Evolutionary conservation across 2,113 vertebrate species (phyloP), one percentile per base, ranked within the genome.

Genomic region (Coracopsis vasa): DNA sequence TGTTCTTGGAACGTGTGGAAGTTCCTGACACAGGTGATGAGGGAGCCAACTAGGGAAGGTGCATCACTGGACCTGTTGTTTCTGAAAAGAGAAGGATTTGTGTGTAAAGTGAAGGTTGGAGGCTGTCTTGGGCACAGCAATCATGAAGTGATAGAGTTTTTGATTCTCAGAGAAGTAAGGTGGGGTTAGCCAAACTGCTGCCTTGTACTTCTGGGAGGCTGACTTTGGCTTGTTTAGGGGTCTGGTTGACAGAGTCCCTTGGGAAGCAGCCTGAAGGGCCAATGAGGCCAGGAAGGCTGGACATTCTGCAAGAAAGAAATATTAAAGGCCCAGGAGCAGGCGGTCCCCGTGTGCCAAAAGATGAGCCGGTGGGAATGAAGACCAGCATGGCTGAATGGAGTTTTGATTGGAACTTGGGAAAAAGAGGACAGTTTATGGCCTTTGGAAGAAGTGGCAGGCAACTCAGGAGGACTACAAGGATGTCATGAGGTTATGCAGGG

Each of bases 281-380:
- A 47, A 51, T n/a, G 23, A 41, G 11, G 41, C 37, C 37, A 60
- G 28, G 17, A 78, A 45, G 21, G 37, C 17, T 35, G 15, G 39
- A 13, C 4, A 39, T 70, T 70, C 67, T 31, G 25, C 19, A 64
- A 51, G 56, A 27, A 45, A 19, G 28, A 45, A 45, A 45, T 82
- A 25, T 31, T 78, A 13, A 35, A 41, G 24, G 10, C 13, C 13
- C 69, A 71, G 2, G 9, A 58, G 8, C 8, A 17, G 0, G 0
- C 2, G 14, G 4, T 44, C 18, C 5, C 10, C 2, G 4, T 37
- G 23, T n/a, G 7, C 33, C 15, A 37, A 86, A 86, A 62, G 25
- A 69, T 18, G 42, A 64, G 42, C n/a, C 9, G 13, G 4, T 7
- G 62, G 44, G 5, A 29, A 77, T 77, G 33, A 50, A 64, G 28